A percentile compares a stretch with the other conserved stretches of the same genome.
Evolutionary conservation across 2,888 invertebrate species (phyloP).

Genomic region (Caenorhabditis doughertyi): DNA sequence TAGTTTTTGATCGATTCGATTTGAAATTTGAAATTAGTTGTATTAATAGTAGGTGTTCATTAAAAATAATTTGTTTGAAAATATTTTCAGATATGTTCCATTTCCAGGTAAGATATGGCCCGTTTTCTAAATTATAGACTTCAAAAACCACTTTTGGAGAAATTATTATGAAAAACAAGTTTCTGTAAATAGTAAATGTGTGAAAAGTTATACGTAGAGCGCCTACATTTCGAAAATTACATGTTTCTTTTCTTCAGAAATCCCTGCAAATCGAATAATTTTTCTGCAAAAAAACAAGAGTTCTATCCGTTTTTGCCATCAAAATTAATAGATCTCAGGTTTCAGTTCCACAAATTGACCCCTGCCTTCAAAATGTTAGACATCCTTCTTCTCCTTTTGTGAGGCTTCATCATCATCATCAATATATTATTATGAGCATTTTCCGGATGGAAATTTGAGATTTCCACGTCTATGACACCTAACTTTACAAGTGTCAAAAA

Average conservation of each 20-base stretch:
- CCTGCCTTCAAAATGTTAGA: slow-evolving; percentile 14
- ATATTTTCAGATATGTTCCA: background rate
- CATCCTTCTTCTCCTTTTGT: background rate
- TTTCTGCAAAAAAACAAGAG: background rate
- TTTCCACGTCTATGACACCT: slow-evolving; percentile 8
- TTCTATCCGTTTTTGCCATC: too few relatives aligned
- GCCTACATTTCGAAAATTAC: too few relatives aligned
- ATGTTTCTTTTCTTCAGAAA: background rate
- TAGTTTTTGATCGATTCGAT: slow-evolving; percentile 1
- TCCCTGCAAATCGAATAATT: background rate
- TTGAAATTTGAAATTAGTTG: background rate
- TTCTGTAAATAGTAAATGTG: too few relatives aligned
- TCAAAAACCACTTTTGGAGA: too few relatives aligned
- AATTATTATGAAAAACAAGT: too few relatives aligned
- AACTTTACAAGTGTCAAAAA: slow-evolving; percentile 22
- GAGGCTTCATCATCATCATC: slow-evolving; percentile 38
- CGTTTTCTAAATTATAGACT: too few relatives aligned
- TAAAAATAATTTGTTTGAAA: background rate
- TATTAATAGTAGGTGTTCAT: background rate
- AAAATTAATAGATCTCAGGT: slow-evolving; percentile 42
- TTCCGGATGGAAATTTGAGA: slow-evolving; percentile 19
- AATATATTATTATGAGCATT: slow-evolving; percentile 22
- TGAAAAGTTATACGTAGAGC: too few relatives aligned
- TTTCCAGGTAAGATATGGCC: too few relatives aligned
- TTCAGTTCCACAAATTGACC: slow-evolving; percentile 22